Evolutionary conservation across 2,888 invertebrate species (phyloP), one percentile per base, ranked within the genome.

Genomic region (Atethmia centrago): DNA sequence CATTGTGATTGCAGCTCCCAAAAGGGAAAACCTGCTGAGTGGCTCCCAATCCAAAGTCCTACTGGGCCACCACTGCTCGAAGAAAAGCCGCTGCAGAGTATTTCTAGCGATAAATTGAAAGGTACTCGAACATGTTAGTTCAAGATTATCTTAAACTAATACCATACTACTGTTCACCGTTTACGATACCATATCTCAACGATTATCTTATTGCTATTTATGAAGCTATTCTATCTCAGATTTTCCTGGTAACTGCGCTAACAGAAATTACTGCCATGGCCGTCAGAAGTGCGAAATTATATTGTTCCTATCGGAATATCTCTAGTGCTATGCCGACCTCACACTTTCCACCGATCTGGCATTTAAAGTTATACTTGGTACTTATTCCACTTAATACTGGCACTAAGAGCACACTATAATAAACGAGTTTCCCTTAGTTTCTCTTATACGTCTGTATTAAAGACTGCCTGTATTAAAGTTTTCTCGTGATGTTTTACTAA

Each of bases 181-280:
- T 84, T 67, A 84, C 76, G 81, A 81, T 80, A 84, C 1, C 40
- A 67, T 64, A 81, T 84, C 84, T 80, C 45, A 56, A 84, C 47
- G 55, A 64, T 84, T 61, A 81, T 81, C 77, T 76, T 68, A 81
- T 81, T 81, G 69, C 64, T 71, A 71, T 81, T 81, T 80, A 84
- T 53, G 59, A 76, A 53, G 63, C 25, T n/a, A 49, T 76, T 68
- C 42, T 67, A 68, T 63, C 63, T 40, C 16, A 49, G 55, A 74
- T 70, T 74, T 81, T 49, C 76, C 56, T 45, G 7, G 47, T 40
- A 40, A 40, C 59, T 0, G 56, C 59, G 28, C 19, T 45, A n/a
- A 25, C 31, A 53, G 10, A 59, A 36, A 47, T 47, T 61, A 66
- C 31, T 10, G 16, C 49, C 25, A 31, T 59, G 45, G 25, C 25